Evolutionary conservation across 1,140 invertebrate species (phyloP).

Genomic region (Orchesella cincta): DNA sequence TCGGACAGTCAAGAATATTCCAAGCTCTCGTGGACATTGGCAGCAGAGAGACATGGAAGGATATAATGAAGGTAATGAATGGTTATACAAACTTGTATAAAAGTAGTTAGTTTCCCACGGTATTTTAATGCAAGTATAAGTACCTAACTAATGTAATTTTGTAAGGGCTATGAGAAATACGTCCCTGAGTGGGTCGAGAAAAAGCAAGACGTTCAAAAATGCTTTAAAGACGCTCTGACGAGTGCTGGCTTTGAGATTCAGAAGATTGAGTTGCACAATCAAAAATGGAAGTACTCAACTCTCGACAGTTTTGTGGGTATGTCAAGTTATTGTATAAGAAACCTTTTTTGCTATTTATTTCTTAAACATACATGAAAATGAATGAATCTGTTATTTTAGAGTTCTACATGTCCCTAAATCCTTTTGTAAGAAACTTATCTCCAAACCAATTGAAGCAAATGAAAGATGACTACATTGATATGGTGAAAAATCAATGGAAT

Average conservation of each 20-base stretch:
- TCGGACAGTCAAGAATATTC: slow-evolving; percentile 1
- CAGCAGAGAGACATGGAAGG: slow-evolving; percentile 7
- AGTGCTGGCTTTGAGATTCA: neutral
- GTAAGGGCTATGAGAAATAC: slow-evolving; percentile 22
- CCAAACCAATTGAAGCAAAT: neutral
- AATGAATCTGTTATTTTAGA: neutral
- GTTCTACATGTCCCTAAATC: slow-evolving; percentile 28
- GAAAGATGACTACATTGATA: slow-evolving; percentile 24
- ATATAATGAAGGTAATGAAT: slow-evolving; percentile 20
- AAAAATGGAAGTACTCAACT: neutral
- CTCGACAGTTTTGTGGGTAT: neutral
- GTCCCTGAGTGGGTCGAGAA: slow-evolving; percentile 23
- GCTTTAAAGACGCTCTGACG: neutral
- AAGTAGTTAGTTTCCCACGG: neutral
- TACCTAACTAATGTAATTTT: neutral
- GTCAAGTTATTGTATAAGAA: neutral
- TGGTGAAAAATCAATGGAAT: slow-evolving; percentile 18
- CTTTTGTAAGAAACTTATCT: neutral
- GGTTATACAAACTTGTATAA: neutral
- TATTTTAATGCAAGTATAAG: neutral
- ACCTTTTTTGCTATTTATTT: neutral
- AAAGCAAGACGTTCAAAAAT: neutral
- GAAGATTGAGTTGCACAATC: neutral
- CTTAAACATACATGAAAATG: slow-evolving; percentile 1
- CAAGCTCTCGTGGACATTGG: neutral